Conservation (phyloP, 2,113 vertebrate species). For the Lampris megalopsis region DNA sequence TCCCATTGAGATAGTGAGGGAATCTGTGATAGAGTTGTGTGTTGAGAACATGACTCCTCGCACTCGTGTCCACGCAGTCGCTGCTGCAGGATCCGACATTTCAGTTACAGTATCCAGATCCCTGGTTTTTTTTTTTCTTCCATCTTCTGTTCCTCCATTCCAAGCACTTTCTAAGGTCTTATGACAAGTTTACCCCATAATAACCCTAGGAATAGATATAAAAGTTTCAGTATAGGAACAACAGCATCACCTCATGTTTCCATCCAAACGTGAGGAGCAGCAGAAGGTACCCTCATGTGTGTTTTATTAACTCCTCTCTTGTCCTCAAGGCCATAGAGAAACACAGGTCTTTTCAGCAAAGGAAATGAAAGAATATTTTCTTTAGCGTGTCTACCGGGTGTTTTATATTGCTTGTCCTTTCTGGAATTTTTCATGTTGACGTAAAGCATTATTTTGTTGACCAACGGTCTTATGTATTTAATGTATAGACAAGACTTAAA, state of each 20-base stretch:
- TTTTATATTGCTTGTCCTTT: conserved; percentile 30
- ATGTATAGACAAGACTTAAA: background rate
- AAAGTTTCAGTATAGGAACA: background rate
- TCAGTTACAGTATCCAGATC: conserved; percentile 1
- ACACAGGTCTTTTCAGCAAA: conserved; percentile 34
- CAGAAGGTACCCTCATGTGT: conserved; percentile 10
- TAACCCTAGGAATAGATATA: conserved; percentile 1
- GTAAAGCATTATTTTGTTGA: conserved; percentile 4
- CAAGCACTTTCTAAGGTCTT: background rate
- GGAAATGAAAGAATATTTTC: conserved; percentile 67
- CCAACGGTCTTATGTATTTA: background rate
- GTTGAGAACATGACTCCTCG: background rate
- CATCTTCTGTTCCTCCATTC: background rate
- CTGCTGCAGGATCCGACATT: conserved; percentile 16
- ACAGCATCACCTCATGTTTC: conserved; percentile 2
- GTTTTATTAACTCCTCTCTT: conserved; percentile 45
- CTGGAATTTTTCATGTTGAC: background rate
- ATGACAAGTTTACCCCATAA: conserved; percentile 10
- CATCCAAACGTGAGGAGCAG: conserved; percentile 13
- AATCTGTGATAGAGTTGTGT: background rate
- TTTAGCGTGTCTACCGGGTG: conserved; percentile 16
- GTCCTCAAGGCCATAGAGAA: conserved; percentile 39
- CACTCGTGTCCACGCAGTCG: conserved; percentile 3
- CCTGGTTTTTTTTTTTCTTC: conserved; percentile 9
- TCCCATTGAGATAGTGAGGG: background rate